These are phyloP conservation scores for Drosophila lacertosa DNA, from an alignment of 1,140 invertebrate genomes.

Conservation along the genomic window DNA sequence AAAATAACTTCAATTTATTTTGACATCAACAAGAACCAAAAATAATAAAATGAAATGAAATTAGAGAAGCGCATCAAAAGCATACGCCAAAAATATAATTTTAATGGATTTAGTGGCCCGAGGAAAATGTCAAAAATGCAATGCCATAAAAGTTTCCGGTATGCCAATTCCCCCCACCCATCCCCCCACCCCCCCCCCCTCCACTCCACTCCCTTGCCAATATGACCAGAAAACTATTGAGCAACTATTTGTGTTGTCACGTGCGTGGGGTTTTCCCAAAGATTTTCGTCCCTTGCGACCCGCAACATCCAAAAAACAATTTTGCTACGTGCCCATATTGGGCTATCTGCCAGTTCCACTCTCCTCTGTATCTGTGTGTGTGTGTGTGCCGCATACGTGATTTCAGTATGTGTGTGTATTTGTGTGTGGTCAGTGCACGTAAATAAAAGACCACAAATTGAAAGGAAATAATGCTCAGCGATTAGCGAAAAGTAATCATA, in stretches of 20 bases:
- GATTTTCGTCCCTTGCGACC: conserved; percentile 53
- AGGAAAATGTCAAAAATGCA: conserved; percentile 74
- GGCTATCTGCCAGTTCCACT: conserved; percentile 28
- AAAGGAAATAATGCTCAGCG: conserved; percentile 79
- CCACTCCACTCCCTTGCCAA: neutral
- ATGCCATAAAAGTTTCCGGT: conserved; percentile 45
- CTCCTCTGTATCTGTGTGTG: too few species aligned
- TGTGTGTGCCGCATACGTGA: conserved; percentile 37
- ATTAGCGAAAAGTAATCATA: conserved; percentile 82
- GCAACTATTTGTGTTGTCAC: conserved; percentile 79
- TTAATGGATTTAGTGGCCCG: conserved; percentile 79
- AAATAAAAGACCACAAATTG: conserved; percentile 75
- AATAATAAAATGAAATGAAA: conserved; percentile 65
- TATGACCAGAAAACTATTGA: conserved; percentile 59
- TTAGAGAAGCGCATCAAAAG: conserved; percentile 75
- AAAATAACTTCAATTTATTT: conserved; percentile 80
- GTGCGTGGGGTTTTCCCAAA: conserved; percentile 60
- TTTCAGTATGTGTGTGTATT: conserved; percentile 10
- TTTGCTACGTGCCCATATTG: conserved; percentile 67
- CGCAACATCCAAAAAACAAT: conserved; percentile 64
- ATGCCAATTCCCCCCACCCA: neutral
- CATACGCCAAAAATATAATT: conserved; percentile 77
- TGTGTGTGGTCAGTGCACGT: conserved; percentile 70
- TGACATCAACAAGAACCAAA: conserved; percentile 63
- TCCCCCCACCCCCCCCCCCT: neutral